Percentiles rank a stretch among this genome's conserved stretches.
Conservation (phyloP, 2,113 vertebrate genomes). For the Macquaria australasica region DNA sequence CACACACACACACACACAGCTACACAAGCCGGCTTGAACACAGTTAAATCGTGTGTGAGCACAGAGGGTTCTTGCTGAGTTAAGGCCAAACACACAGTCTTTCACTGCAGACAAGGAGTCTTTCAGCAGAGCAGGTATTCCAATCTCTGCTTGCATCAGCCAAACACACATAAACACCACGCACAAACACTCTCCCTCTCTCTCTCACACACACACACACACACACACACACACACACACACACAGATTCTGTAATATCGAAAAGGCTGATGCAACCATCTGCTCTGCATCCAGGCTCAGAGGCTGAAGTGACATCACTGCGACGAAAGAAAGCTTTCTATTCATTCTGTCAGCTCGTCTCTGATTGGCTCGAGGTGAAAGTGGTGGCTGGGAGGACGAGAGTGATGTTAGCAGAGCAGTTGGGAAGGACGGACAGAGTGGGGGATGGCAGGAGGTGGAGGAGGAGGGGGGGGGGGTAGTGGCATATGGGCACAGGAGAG, state of each 20-base stretch:
- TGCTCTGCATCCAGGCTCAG: conserved; percentile 28
- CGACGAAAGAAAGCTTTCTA: conserved; percentile 57
- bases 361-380: conserved; percentile 54
- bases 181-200: neutral
- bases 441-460: conserved; percentile 21
- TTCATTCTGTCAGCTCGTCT: conserved; percentile 55
- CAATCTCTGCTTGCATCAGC: conserved; percentile 61
- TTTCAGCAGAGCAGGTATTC: conserved; percentile 64
- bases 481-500: conserved; percentile 58
- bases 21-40: neutral
- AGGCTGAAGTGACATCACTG: conserved; percentile 62
- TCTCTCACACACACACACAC: conserved; percentile 22
- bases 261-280: conserved; percentile 59
- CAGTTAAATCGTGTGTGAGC: conserved; percentile 40
- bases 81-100: conserved; percentile 59
- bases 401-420: conserved; percentile 26
- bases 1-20: conserved; percentile 13
- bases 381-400: conserved; percentile 10
- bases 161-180: conserved; percentile 33
- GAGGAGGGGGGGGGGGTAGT: neutral
- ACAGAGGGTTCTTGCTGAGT: conserved; percentile 52
- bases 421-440: conserved; percentile 14
- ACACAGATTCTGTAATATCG: conserved; percentile 23
- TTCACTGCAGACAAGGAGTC: conserved; percentile 67
- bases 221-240: conserved; percentile 20